Percentiles rank a stretch among this genome's conserved stretches.
phyloP scores from a whole-genome alignment of 1,140 invertebrate species.

The Drosophila busckii region DNA sequence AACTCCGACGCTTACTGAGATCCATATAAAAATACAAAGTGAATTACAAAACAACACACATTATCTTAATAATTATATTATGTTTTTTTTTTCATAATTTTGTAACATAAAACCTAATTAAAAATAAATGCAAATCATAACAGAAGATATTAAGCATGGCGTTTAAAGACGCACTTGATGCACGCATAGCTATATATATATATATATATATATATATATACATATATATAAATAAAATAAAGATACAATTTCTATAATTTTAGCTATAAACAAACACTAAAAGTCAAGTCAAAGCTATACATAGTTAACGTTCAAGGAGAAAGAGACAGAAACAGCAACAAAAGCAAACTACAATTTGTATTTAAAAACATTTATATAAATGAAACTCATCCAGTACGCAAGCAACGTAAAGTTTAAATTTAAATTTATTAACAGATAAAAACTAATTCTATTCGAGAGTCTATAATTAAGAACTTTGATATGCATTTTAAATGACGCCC shows the following conservation, averaged over 20 bases:
- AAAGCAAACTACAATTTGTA: slow-evolving; percentile 23
- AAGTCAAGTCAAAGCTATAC: slow-evolving; percentile 35
- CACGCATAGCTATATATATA: slow-evolving; percentile 14
- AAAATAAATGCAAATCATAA: background rate
- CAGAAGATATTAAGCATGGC: slow-evolving; percentile 7
- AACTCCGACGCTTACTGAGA: background rate
- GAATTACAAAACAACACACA: background rate
- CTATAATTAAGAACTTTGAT: slow-evolving; percentile 63
- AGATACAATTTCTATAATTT: slow-evolving; percentile 24
- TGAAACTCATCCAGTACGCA: slow-evolving; percentile 28
- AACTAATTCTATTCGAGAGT: slow-evolving; percentile 21
- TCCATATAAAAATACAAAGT: slow-evolving; percentile 7
- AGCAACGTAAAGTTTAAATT: slow-evolving; percentile 22
- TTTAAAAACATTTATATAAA: slow-evolving; percentile 35
- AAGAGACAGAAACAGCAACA: background rate
- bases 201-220: slow-evolving; percentile 13
- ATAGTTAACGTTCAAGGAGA: slow-evolving; percentile 11
- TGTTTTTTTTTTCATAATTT: slow-evolving; percentile 9
- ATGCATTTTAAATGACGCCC: slow-evolving; percentile 71
- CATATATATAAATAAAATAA: slow-evolving; percentile 4
- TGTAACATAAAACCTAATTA: slow-evolving; percentile 24
- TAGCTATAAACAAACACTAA: slow-evolving; percentile 26
- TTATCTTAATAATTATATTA: background rate
- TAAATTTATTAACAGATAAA: slow-evolving; percentile 20
- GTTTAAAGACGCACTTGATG: slow-evolving; percentile 13